Evolutionary conservation across 23 tunicate genomes (phyloP), one percentile per base, ranked within the genome.

Genomic region (Clavelina lepadiformis): DNA sequence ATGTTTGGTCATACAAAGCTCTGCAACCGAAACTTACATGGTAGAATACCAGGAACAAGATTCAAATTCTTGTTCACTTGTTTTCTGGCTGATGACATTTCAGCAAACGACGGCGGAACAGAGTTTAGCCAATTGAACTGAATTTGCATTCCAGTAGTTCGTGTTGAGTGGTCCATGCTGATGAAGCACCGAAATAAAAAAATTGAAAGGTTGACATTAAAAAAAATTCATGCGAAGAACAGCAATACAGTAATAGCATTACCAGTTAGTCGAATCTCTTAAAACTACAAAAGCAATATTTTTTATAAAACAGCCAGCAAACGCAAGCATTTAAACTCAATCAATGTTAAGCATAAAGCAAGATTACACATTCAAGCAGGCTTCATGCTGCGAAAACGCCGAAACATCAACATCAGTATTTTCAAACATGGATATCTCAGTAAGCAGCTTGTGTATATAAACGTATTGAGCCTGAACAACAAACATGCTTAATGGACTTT

Each of bases 371-470:
- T n/a, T n/a, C n/a, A n/a, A n/a, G n/a, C n/a, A n/a, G n/a, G 24
- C 51, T 63, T 63, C 69, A 28, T 46, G 47, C 5, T 22, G 5
- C 7, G 47, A 31, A 55, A 82, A 82, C 59, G 31, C 52, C 8
- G 77, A 63, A n/a, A 73, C 74, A 11, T 74, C 79, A 20, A 46
- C 72, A 8, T 82, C 89, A 11, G 74, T 73, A 31, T 34, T 35
- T 4, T 63, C 80, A 32, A 65, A 66, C 38, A 50, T 27, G 26
- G 57, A 55, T 15, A 82, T 32, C 51, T 82, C 89, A 23, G 78
- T 58, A 33, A 73, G 32, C 61, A 82, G 62, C 29, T 82, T 82
- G 75, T 82, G 89, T 19, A 82, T 65, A 36, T 38, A 73, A 44
- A 82, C 50, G 53, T 82, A 82, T 57, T 82, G 89, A 2, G 45